Conservation (phyloP, 2,113 vertebrate genomes). For the Nycticorax nycticorax region DNA sequence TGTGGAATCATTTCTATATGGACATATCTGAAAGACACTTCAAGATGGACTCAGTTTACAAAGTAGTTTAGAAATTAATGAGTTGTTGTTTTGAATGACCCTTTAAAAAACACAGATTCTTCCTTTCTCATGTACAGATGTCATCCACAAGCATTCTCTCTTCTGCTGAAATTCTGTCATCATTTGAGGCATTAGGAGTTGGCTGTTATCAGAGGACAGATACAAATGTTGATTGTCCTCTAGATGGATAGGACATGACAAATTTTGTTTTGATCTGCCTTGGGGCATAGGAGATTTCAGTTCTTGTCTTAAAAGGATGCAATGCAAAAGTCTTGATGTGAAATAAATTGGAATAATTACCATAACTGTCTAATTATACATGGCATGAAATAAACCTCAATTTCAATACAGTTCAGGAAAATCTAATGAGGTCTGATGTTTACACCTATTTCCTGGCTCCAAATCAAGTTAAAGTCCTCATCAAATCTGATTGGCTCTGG, state of each 20-base stretch:
- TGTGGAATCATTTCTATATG: not conserved
- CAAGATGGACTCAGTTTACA: not conserved
- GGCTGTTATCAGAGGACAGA: not conserved
- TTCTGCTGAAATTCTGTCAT: not conserved
- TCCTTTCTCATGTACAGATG: not conserved
- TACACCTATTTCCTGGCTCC: conserved; percentile 23
- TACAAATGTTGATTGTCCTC: not conserved
- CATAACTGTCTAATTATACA: not conserved
- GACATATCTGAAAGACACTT: not conserved
- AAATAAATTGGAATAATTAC: conserved; percentile 40
- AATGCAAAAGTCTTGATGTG: not conserved
- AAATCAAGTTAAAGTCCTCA: not conserved
- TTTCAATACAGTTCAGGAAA: conserved; percentile 8
- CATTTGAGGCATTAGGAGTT: not conserved
- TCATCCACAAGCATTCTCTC: not conserved
- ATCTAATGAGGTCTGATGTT: conserved; percentile 12
- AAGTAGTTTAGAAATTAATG: not conserved
- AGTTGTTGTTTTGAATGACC: not conserved
- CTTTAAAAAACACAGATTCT: not conserved
- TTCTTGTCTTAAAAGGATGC: not conserved
- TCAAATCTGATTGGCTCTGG: conserved; percentile 4
- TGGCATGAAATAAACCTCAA: not conserved
- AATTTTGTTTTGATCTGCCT: not conserved
- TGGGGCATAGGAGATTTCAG: not conserved
- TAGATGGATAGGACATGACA: not conserved